These are phyloP conservation scores for Rhinatrema bivittatum DNA, from an alignment of 2,797 vertebrate genomes.

Conservation along the genomic window DNA sequence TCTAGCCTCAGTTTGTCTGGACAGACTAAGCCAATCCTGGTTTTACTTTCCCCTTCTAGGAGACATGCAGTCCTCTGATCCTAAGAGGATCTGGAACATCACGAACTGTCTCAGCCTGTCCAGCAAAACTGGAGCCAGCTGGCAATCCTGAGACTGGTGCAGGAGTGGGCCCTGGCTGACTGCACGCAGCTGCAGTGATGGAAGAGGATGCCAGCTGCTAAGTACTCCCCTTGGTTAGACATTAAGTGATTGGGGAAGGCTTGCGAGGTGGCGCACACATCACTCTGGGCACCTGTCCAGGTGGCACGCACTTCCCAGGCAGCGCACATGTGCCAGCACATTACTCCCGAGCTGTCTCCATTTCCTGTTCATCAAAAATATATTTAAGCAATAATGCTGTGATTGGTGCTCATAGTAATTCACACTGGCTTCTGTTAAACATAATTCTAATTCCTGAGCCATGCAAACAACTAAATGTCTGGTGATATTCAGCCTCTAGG, in stretches of 20 bases:
- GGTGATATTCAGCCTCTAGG: too few relatives aligned
- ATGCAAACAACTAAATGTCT: too few relatives aligned
- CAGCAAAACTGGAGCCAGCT: too few relatives aligned
- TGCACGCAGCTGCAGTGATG: background rate
- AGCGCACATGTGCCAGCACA: background rate
- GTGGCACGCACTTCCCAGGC: background rate
- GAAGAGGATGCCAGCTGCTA: background rate
- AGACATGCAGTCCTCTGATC: too few relatives aligned
- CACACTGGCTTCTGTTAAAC: too few relatives aligned
- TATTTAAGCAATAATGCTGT: slow-evolving; percentile 24
- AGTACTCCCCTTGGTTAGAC: background rate
- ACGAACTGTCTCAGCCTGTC: too few relatives aligned
- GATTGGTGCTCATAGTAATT: slow-evolving; percentile 12
- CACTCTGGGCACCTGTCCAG: background rate
- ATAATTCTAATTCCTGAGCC: too few relatives aligned
- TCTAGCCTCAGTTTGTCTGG: too few relatives aligned
- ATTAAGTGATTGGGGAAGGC: background rate
- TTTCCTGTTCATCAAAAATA: slow-evolving; percentile 34
- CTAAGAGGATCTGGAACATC: too few relatives aligned
- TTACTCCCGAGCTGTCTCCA: background rate
- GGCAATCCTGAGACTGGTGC: too few relatives aligned
- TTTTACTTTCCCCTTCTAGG: too few relatives aligned
- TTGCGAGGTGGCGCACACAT: accelerated
- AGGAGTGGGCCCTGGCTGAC: background rate
- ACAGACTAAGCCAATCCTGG: too few relatives aligned